These are phyloP conservation scores for Sinocyclocheilus anophthalmus DNA, from an alignment of 2,113 vertebrate species.

Conservation along the genomic window DNA sequence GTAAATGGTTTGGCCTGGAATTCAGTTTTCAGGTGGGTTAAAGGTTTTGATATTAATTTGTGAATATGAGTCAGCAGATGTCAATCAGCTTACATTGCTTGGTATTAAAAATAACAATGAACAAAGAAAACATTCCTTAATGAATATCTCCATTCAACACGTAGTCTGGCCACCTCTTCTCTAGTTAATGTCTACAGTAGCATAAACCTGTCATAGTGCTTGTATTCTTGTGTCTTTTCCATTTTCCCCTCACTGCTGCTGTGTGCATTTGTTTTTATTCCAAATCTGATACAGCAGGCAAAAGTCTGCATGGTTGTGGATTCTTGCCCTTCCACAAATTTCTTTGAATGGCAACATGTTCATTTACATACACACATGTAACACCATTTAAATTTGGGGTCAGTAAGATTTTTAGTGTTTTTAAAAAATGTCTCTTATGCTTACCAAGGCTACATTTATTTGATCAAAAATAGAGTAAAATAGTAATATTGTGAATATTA, in stretches of 20 bases:
- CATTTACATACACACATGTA: neutral
- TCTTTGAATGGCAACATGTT: neutral
- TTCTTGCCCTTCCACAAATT: neutral
- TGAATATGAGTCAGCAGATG: constrained; percentile 39
- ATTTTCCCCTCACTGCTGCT: neutral
- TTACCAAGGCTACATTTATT: neutral
- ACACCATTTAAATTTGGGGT: neutral
- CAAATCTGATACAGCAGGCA: constrained; percentile 49
- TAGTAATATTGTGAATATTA: too few species aligned
- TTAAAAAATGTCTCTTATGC: neutral
- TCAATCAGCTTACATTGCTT: constrained; percentile 28
- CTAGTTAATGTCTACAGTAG: neutral
- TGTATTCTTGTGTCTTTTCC: neutral
- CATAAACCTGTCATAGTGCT: neutral
- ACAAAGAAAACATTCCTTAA: neutral
- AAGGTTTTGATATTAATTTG: neutral
- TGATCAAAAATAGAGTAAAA: neutral
- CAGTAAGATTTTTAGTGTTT: neutral
- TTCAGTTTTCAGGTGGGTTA: neutral
- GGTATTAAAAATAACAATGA: neutral
- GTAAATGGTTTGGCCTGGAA: neutral
- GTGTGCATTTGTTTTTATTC: constrained; percentile 44
- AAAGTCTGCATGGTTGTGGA: constrained; percentile 34
- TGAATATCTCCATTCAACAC: neutral
- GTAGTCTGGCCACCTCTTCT: neutral